Percentiles rank a stretch among this genome's conserved stretches.
phyloP scores from a whole-genome alignment of 2,888 invertebrate genomes.

The Hoplodrina blanda region DNA sequence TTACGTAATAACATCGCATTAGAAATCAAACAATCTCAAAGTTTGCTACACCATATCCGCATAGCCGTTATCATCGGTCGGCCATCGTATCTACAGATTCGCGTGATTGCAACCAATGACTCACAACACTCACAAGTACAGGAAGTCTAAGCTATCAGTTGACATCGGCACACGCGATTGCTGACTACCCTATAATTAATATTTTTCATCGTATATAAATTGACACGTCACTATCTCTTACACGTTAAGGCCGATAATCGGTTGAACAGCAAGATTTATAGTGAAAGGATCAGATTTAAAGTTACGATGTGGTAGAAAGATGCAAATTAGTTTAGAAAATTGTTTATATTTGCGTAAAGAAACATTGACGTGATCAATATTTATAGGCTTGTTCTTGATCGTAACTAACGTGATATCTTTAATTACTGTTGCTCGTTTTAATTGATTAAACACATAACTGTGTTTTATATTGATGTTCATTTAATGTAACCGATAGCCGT shows the following conservation, averaged over 20 bases:
- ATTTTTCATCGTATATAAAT: constrained; percentile 57
- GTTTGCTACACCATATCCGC: constrained; percentile 56
- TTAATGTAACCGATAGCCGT: constrained; percentile 12
- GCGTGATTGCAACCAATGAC: constrained; percentile 68
- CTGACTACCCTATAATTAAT: constrained; percentile 59
- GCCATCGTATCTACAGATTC: constrained; percentile 65
- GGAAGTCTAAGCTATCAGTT: constrained; percentile 66
- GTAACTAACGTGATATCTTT: constrained; percentile 51
- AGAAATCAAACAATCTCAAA: constrained; percentile 61
- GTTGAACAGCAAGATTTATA: constrained; percentile 44
- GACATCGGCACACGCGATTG: constrained; percentile 69
- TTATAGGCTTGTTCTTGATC: constrained; percentile 48
- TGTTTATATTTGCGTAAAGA: constrained; percentile 59
- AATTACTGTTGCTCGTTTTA: constrained; percentile 41
- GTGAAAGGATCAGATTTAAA: constrained; percentile 58
- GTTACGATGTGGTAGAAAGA: constrained; percentile 65
- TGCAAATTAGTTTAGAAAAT: constrained; percentile 74
- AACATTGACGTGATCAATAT: constrained; percentile 53
- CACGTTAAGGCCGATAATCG: constrained; percentile 49
- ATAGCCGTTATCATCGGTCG: constrained; percentile 60
- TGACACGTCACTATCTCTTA: constrained; percentile 44
- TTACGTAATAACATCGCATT: constrained; percentile 63
- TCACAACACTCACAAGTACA: constrained; percentile 60
- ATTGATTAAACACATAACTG: constrained; percentile 40
- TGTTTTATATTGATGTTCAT: constrained; percentile 17